phyloP scores from a whole-genome alignment of 2,888 invertebrate species.

The Leucoma salicis region DNA sequence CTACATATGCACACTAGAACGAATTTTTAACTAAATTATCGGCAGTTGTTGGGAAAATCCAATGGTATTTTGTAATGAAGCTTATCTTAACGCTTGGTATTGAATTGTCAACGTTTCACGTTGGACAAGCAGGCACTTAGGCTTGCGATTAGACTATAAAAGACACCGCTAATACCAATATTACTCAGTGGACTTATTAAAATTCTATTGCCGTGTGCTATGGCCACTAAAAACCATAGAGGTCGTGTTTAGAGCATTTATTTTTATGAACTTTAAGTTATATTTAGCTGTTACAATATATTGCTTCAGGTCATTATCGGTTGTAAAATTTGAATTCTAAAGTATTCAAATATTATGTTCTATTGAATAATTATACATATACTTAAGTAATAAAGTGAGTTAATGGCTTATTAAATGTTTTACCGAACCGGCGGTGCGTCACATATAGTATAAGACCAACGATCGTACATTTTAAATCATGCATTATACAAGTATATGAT shows the following conservation, averaged over 20 bases:
- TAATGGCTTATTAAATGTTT: too few relatives aligned
- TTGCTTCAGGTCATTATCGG: neutral
- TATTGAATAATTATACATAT: neutral
- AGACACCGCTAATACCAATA: slow-evolving; percentile 41
- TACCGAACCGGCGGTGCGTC: too few relatives aligned
- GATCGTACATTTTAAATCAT: too few relatives aligned
- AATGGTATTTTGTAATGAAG: slow-evolving; percentile 58
- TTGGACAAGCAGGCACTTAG: slow-evolving; percentile 35
- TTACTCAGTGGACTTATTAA: slow-evolving; percentile 35
- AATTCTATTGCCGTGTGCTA: slow-evolving; percentile 20
- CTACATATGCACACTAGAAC: too few relatives aligned
- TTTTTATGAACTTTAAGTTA: slow-evolving; percentile 1
- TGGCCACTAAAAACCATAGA: slow-evolving; percentile 15
- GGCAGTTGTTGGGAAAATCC: slow-evolving; percentile 42
- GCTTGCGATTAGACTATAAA: slow-evolving; percentile 47
- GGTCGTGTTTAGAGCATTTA: slow-evolving; percentile 8
- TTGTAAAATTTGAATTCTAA: slow-evolving; percentile 3
- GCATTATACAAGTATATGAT: too few relatives aligned
- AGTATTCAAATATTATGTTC: neutral
- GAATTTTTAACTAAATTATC: too few relatives aligned
- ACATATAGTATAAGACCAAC: too few relatives aligned
- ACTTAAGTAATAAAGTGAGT: too few relatives aligned
- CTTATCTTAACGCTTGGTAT: slow-evolving; percentile 56
- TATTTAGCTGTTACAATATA: slow-evolving; percentile 2
- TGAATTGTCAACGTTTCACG: slow-evolving; percentile 66